phyloP scores from a whole-genome alignment of 23 tunicate genomes.

The Trididemnum nubilum region DNA sequence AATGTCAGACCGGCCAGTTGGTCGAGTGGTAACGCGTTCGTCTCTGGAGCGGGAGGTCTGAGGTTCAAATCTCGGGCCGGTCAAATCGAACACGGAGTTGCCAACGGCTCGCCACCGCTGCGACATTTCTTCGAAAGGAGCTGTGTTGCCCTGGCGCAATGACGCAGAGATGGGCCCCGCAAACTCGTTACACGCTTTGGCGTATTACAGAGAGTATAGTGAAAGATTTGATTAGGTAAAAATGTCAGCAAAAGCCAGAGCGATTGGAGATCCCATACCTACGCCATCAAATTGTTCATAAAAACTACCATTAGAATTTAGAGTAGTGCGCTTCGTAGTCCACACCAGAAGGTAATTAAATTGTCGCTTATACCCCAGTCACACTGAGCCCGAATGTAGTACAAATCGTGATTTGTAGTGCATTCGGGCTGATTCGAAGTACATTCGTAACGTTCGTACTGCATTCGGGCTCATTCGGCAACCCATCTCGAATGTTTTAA shows the following conservation, averaged over 20 bases:
- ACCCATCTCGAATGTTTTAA: no score
- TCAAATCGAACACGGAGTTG: neutral
- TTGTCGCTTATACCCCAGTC: no score
- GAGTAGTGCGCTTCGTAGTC: no score
- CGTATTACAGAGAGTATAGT: neutral
- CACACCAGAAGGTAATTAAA: no score
- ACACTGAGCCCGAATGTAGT: no score
- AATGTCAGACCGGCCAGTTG: neutral
- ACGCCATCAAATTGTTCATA: no score
- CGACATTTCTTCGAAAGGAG: neutral
- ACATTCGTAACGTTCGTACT: no score
- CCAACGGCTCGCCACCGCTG: constrained; percentile 11
- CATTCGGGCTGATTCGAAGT: no score
- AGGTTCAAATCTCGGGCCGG: neutral
- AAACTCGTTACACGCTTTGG: neutral
- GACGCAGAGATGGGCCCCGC: neutral
- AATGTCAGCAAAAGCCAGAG: neutral
- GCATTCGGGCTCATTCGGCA: no score
- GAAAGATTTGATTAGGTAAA: neutral
- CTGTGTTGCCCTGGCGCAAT: neutral
- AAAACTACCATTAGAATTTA: no score
- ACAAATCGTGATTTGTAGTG: no score
- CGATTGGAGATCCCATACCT: neutral
- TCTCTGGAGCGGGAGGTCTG: neutral
- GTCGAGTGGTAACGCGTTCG: neutral